phyloP scores from a whole-genome alignment of 2,113 vertebrate genomes.

The Lepidiolamprologus cunningtoni region DNA sequence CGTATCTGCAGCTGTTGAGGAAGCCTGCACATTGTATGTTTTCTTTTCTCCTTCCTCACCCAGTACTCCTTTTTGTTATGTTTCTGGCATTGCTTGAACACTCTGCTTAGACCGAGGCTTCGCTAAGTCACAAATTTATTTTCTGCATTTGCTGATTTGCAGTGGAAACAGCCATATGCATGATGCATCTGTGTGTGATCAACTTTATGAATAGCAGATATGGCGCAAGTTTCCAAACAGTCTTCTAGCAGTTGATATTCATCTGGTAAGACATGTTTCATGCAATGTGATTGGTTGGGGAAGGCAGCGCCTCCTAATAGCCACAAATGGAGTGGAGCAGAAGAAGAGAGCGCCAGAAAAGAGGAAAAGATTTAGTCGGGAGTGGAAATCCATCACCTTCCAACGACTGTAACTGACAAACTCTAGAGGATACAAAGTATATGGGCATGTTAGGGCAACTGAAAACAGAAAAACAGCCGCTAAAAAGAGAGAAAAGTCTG shows the following conservation, averaged over 20 bases:
- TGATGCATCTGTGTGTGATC: constrained; percentile 14
- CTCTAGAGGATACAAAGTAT: constrained; percentile 36
- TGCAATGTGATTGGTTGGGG: constrained; percentile 40
- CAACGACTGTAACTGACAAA: constrained; percentile 47
- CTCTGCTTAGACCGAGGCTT: neutral
- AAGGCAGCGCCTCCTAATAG: constrained; percentile 51
- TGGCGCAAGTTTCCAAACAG: constrained; percentile 11
- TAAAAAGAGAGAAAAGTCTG: neutral
- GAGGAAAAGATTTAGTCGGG: constrained; percentile 32
- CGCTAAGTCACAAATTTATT: neutral
- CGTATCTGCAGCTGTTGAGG: constrained; percentile 67
- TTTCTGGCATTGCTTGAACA: neutral
- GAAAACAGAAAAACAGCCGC: constrained; percentile 8
- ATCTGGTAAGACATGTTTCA: constrained; percentile 21
- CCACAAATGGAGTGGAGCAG: constrained; percentile 36
- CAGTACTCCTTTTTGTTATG: neutral
- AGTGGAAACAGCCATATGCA: neutral
- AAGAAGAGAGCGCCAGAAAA: constrained; percentile 14
- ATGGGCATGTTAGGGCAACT: constrained; percentile 47
- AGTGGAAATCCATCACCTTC: constrained; percentile 49
- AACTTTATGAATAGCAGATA: constrained; percentile 26
- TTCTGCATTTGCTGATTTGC: neutral
- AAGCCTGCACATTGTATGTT: constrained; percentile 60
- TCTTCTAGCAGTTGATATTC: constrained; percentile 20
- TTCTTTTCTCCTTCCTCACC: constrained; percentile 37